These are phyloP conservation scores for Lymantria dispar DNA, from an alignment of 2,888 invertebrate genomes.

Conservation along the genomic window DNA sequence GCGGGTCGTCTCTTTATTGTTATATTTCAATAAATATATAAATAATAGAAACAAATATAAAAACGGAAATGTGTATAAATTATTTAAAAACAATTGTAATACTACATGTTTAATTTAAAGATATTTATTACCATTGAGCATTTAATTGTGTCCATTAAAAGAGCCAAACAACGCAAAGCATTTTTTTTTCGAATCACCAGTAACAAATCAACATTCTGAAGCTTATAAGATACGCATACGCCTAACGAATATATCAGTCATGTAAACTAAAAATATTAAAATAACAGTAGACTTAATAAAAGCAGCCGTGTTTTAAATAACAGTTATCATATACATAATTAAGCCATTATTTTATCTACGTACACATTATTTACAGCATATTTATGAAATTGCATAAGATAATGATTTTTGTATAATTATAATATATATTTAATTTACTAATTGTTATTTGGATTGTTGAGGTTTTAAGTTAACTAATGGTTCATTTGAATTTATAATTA, in stretches of 20 bases:
- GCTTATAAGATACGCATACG: neutral
- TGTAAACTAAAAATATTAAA: constrained; percentile 12
- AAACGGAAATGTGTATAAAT: too few species aligned
- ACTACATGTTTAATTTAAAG: too few species aligned
- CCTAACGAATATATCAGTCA: constrained; percentile 7
- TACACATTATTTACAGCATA: constrained; percentile 13
- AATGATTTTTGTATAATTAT: constrained; percentile 3
- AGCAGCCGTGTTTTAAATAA: constrained; percentile 8
- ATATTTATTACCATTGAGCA: too few species aligned
- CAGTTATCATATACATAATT: constrained; percentile 16
- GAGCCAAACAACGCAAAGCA: neutral
- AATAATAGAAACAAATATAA: too few species aligned
- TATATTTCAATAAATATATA: too few species aligned
- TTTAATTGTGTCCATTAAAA: neutral
- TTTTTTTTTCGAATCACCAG: neutral
- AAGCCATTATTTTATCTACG: constrained; percentile 11
- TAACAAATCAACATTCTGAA: neutral
- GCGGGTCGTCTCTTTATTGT: too few species aligned
- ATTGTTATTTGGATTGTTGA: constrained; percentile 11
- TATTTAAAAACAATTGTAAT: too few species aligned
- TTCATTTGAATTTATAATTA: constrained; percentile 6
- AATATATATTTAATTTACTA: constrained; percentile 7
- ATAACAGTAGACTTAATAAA: constrained; percentile 15
- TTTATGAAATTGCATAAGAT: constrained; percentile 15
- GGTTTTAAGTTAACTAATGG: constrained; percentile 1